Evolutionary conservation across 2,888 invertebrate genomes (phyloP), one percentile per base, ranked within the genome.

Genomic region (Portevinia maculata): DNA sequence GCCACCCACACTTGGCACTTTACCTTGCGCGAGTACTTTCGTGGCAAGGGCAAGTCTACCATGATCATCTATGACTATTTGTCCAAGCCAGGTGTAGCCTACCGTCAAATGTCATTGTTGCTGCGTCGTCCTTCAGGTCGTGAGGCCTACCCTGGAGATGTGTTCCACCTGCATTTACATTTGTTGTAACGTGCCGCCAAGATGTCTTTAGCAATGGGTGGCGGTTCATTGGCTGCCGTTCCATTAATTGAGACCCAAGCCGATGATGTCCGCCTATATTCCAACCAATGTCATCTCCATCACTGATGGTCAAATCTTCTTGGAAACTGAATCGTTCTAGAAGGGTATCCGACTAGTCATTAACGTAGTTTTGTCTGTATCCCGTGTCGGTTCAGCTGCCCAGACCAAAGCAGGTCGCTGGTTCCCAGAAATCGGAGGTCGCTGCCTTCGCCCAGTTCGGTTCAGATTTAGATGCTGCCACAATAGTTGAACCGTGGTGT

Each of bases 201-300:
- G 92, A 99, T 99, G 99, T 94, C 94, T 87, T 97, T 98, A 88
- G 94, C 95, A 85, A 94, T 97, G 91, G 98, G 98, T 85, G 98
- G 98, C 88, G 99, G 99, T 86, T 99, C 99, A 34, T 93, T 99
- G 87, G 99, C 99, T 85, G 99, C 99, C 86, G 93, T 99, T 89
- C 99, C 99, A 65, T 97, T 99, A 87, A 99, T 99, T 91, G 99
- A 99, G 92, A 99, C 99, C 64, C 98, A 99, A 93, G 99, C 99
- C 91, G 99, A 99, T 92, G 99, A 99, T 92, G 99, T 99, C 99
- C 73, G 99, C 99, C 86, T 99, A 99, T 96, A 99, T 99, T 95
- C 99, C 99, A 91, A 99, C 99, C 92, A 99, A 99, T 92, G 99
- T 99, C 89, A 99, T 99, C 92, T 99, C 99, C 91, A 99, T 99